phyloP scores from a whole-genome alignment of 2,113 vertebrate genomes.

The Gnathonemus echidnorhynchus region DNA sequence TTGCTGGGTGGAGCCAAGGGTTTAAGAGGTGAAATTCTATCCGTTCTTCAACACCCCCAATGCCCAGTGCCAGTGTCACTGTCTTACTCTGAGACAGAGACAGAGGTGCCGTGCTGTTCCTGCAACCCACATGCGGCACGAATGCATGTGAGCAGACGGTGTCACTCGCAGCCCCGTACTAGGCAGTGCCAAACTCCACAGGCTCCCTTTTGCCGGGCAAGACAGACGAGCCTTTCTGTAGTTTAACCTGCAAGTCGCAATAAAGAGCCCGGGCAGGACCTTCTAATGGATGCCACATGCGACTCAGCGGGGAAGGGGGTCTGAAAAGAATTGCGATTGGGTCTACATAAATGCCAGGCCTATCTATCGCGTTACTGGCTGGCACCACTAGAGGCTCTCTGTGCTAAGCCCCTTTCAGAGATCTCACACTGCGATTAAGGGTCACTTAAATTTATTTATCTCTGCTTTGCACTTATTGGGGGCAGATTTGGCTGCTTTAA shows the following conservation, averaged over 20 bases:
- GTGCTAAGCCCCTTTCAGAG: background rate
- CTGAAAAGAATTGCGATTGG: background rate
- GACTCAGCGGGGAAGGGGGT: background rate
- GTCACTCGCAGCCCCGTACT: background rate
- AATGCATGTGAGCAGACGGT: conserved; percentile 3
- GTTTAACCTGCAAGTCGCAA: background rate
- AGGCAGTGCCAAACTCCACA: conserved; percentile 8
- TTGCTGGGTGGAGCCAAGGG: background rate
- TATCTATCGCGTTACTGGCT: background rate
- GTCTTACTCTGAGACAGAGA: background rate
- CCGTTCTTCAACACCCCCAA: background rate
- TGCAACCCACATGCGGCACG: background rate
- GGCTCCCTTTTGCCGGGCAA: background rate
- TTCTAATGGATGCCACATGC: background rate
- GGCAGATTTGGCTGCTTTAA: conserved; percentile 5
- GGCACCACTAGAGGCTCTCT: conserved; percentile 6
- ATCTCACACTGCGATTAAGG: conserved; percentile 1
- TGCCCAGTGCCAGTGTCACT: background rate
- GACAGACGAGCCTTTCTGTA: background rate
- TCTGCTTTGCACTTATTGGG: conserved; percentile 10
- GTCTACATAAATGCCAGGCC: background rate
- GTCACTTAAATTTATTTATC: conserved; percentile 24
- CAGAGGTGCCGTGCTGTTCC: background rate
- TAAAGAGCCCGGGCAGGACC: background rate
- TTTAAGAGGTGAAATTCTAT: background rate